Base-by-base conservation (phyloP, 53 echinoderm and acorn worm species). In the Echinarachnius parma region DNA sequence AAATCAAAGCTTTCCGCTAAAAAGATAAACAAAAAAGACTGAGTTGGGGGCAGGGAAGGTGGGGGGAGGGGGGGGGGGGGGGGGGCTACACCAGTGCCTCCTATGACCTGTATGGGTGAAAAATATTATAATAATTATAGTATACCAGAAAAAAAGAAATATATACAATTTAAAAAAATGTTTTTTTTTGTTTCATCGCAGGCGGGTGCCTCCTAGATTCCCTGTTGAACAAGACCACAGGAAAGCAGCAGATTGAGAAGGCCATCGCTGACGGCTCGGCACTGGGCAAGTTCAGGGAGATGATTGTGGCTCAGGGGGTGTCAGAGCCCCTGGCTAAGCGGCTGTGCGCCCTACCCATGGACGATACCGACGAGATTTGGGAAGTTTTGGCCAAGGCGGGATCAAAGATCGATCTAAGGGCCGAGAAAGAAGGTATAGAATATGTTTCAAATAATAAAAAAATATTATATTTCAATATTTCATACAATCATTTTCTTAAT, bases 281-380 rank as follows among this genome's bases (percentile, higher is more conserved):
- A 24, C 39, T 83, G 55, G 46, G 35, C 1, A 83, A 83, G 21
- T 91, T 91, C 71, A 57, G 60, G 76, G 62, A 68, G 13, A 86
- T 91, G 86, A 59, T 91, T 18, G 36, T 80, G 3, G 79, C 80
- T 19, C 91, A 91, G 27, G 91, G 91, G 8, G 91, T 86, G 0
- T 18, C 44, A 5, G n/a, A 26, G 22, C 0, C 25, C 2, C 39
- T 86, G 32, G 91, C 91, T 16, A 28, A 83, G 28, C 29, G 24
- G 46, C 76, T 91, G 25, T 79, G 83, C 28, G 47, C 33, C 19
- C 63, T 66, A 11, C 61, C 64, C 21, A 57, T 89, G 72, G 45
- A 72, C 4, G 75, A 80, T 20, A 36, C 84, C 5, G 86, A 86
- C 28, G 83, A 86, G 50, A 68, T 82, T 15, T 91, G 91, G 91